A percentile compares a stretch with the other conserved stretches of the same genome.
Conservation (phyloP, 2,888 invertebrate species). For the Drosophila mettleri region DNA sequence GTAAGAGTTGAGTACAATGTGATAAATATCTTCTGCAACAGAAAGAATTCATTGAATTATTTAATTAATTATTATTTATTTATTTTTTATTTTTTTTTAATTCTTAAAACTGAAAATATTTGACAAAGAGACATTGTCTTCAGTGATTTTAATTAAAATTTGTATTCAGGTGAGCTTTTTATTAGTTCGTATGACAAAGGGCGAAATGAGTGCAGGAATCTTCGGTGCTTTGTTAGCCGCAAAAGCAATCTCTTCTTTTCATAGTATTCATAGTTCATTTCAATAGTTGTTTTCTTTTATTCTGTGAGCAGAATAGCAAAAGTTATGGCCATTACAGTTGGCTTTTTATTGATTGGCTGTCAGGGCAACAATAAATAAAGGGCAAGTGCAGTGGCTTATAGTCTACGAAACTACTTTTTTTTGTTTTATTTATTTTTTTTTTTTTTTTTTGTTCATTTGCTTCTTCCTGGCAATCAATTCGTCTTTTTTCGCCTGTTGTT, state of each 20-base stretch:
- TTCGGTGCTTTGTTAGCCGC: not conserved
- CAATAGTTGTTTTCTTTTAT: not conserved
- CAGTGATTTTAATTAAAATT: too few species aligned
- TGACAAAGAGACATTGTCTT: too few species aligned
- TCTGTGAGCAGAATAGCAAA: not conserved
- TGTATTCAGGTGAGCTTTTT: not conserved
- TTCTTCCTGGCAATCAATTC: conserved; percentile 10
- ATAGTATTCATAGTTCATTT: not conserved
- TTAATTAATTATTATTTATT: too few species aligned
- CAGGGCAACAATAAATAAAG: conserved; percentile 25
- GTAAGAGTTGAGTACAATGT: not conserved
- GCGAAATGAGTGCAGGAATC: not conserved
- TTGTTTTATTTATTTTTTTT: too few species aligned
- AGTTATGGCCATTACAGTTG: conserved; percentile 23
- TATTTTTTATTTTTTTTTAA: too few species aligned
- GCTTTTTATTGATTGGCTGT: conserved; percentile 33
- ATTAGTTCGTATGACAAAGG: not conserved
- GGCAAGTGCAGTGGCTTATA: conserved; percentile 29
- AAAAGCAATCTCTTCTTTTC: not conserved
- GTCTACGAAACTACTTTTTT: too few species aligned
- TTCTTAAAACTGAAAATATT: too few species aligned
- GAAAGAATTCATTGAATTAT: too few species aligned
- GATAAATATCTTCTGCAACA: too few species aligned
- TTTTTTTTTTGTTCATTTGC: conserved; percentile 8
- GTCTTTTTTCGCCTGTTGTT: conserved; percentile 1